Evolutionary conservation across 2,888 invertebrate species (phyloP).

Genomic region (Oscheius sp.): DNA sequence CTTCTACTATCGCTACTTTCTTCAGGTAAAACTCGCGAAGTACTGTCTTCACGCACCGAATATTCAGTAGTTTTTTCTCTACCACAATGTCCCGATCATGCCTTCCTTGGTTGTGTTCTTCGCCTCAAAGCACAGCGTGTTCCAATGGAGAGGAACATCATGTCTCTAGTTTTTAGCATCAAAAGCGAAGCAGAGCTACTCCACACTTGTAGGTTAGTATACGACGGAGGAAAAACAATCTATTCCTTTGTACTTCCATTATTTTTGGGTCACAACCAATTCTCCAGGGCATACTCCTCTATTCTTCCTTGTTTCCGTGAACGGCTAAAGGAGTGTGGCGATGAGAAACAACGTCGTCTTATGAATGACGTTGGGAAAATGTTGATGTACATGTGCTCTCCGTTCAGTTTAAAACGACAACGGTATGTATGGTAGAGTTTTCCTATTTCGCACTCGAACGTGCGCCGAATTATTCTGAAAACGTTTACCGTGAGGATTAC

Average conservation of each 20-base stretch:
- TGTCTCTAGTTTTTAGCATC: conserved; percentile 63
- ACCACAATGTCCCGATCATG: conserved; percentile 58
- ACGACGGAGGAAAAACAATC: background rate
- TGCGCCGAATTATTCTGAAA: conserved; percentile 26
- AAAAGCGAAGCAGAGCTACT: conserved; percentile 64
- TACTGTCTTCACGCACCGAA: background rate
- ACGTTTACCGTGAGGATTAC: conserved; percentile 18
- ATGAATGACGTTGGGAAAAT: conserved; percentile 66
- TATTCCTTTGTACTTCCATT: background rate
- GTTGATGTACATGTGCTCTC: conserved; percentile 67
- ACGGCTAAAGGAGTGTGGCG: conserved; percentile 64
- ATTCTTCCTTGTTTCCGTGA: conserved; percentile 68
- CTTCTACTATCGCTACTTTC: conserved; percentile 24
- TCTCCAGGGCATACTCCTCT: conserved; percentile 59
- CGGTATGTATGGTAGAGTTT: conserved; percentile 35
- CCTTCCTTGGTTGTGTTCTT: conserved; percentile 65
- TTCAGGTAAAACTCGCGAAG: conserved; percentile 22
- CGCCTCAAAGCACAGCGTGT: conserved; percentile 61
- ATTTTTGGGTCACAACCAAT: background rate
- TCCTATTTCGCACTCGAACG: conserved; percentile 10
- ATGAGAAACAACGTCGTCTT: conserved; percentile 61
- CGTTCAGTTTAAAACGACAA: conserved; percentile 62
- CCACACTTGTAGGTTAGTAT: conserved; percentile 65
- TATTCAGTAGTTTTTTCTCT: conserved; percentile 20
- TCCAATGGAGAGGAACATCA: conserved; percentile 66